phyloP scores from a whole-genome alignment of 2,113 vertebrate genomes.

The Carlito syrichta region DNA sequence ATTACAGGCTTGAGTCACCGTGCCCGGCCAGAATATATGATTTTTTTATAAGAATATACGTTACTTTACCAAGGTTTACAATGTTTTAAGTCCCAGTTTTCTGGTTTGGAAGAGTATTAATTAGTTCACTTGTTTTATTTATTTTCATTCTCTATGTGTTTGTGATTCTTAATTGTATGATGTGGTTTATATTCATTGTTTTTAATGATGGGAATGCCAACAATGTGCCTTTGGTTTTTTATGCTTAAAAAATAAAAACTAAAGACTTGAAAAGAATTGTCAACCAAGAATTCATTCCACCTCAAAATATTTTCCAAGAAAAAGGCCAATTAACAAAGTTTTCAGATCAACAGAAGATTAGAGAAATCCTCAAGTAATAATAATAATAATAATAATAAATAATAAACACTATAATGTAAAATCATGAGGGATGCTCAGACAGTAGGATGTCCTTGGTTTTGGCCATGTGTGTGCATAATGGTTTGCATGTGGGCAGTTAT shows the following conservation, averaged over 20 bases:
- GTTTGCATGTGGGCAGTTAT: neutral
- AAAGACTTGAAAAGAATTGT: too few relatives aligned
- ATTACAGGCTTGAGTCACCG: too few relatives aligned
- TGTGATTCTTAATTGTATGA: conserved; percentile 20
- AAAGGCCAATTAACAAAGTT: too few relatives aligned
- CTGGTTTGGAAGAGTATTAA: conserved; percentile 31
- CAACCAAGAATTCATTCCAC: too few relatives aligned
- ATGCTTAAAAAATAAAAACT: conserved; percentile 38
- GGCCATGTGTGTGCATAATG: neutral
- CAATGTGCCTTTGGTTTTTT: neutral
- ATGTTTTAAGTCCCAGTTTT: conserved; percentile 41
- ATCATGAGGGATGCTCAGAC: neutral
- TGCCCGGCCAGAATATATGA: conserved; percentile 17
- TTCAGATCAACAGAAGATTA: too few relatives aligned
- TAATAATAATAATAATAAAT: too few relatives aligned
- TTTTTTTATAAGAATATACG: conserved; percentile 21
- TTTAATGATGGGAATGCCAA: conserved; percentile 26
- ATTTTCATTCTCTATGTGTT: conserved; percentile 35
- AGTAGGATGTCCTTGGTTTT: neutral
- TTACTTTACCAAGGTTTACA: conserved; percentile 33
- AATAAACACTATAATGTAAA: conserved; percentile 44
- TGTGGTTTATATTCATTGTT: neutral
- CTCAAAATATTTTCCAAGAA: too few relatives aligned
- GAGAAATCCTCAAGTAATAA: too few relatives aligned
- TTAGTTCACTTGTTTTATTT: conserved; percentile 30